Evolutionary conservation across 53 echinoderm and acorn worm genomes (phyloP), one percentile per base, ranked within the genome.

Genomic region (Hippasteria phrygiana): DNA sequence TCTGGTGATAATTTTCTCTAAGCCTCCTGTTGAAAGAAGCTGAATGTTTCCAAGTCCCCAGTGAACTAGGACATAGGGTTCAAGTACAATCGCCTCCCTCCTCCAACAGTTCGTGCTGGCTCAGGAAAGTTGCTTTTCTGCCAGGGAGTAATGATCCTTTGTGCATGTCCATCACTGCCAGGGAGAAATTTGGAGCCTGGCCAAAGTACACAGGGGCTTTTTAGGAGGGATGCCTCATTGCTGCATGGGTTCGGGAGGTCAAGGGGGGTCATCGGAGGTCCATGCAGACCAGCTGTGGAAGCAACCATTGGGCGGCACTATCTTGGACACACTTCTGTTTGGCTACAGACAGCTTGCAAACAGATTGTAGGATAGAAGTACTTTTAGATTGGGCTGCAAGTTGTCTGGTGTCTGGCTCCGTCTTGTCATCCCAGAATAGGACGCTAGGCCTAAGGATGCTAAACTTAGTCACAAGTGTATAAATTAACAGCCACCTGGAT

Each of bases 231-330:
- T 78, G 37, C 36, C 9, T 39, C 20, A 53, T 55, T 78, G 78
- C 38, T 37, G 39, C 34, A 37, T 6, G 62, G 41, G 78, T 56
- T 78, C 78, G 26, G 29, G 13, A 35, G 20, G 59, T 22, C 26
- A 22, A 59, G 20, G 26, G 46, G 26, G 78, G 78, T 78, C 59
- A 78, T 56, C 56, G 56, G 24, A 41, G 78, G 78, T 78, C 28
- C 27, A 22, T 26, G 62, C 35, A n/a, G 78, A 37, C 78, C 78
- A 78, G 78, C 78, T 78, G 78, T 40, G 59, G 78, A 78, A 56
- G 40, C 78, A 78, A 78, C 78, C n/a, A 37, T 3, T 38, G 2
- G 55, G 39, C 55, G 1, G 1, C 13, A 59, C 78, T 78, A 78
- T 78, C 78, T 78, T 40, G 22, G 55, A 28, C 35, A 16, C 39